Evolutionary conservation across 2,113 vertebrate species (phyloP).

Genomic region (Taurulus bubalis): DNA sequence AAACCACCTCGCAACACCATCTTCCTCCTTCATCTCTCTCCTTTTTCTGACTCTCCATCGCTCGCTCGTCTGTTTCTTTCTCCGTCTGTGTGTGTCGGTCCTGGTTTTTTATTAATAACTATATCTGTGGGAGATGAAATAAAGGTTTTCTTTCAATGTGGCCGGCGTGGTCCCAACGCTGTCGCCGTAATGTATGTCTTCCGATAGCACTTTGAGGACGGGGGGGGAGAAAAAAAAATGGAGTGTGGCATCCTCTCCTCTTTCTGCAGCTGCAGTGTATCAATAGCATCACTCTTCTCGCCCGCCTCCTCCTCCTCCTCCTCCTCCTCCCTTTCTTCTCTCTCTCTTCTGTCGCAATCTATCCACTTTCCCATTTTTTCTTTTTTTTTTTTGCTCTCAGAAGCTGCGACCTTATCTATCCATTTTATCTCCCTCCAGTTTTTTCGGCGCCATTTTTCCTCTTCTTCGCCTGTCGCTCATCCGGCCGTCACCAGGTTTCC

Average conservation of each 20-base stretch:
- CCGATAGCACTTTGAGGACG: conserved; percentile 60
- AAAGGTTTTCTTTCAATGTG: conserved; percentile 52
- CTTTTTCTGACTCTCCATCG: conserved; percentile 35
- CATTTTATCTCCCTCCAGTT: conserved; percentile 73
- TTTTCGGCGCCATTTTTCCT: conserved; percentile 72
- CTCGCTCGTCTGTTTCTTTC: conserved; percentile 34
- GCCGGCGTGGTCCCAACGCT: conserved; percentile 53
- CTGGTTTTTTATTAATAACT: conserved; percentile 73
- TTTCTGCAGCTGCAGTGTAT: conserved; percentile 62
- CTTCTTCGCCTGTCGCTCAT: conserved; percentile 71
- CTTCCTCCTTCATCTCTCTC: conserved; percentile 19
- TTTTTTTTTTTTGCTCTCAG: conserved; percentile 32
- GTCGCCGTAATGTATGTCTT: conserved; percentile 73
- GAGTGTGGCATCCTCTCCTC: conserved; percentile 62
- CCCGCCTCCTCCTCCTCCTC: not conserved
- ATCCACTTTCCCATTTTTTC: conserved; percentile 71
- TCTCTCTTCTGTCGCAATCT: conserved; percentile 64
- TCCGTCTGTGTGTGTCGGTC: conserved; percentile 27
- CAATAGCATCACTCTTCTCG: conserved; percentile 72
- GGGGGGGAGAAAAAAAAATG: conserved; percentile 20
- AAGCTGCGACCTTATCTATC: conserved; percentile 73
- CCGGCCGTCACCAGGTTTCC: conserved; percentile 76
- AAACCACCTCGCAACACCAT: conserved; percentile 51
- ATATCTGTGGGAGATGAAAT: conserved; percentile 68
- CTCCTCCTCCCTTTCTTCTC: not conserved